Evolutionary conservation across 2,888 invertebrate species (phyloP).

Genomic region (Serrognathus titanus): DNA sequence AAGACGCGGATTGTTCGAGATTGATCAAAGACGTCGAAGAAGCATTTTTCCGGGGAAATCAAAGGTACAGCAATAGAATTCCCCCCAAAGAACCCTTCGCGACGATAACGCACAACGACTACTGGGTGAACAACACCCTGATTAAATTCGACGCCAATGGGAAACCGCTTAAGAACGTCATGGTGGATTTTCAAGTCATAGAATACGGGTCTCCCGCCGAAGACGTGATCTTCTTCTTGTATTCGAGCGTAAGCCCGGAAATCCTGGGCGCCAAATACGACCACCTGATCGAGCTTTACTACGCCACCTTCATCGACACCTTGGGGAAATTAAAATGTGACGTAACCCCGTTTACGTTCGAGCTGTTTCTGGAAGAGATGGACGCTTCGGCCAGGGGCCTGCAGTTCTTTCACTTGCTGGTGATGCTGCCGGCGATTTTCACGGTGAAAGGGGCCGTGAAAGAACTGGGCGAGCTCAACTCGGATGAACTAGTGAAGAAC

Average conservation of each 20-base stretch:
- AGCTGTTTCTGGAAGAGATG: slow-evolving; percentile 45
- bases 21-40: neutral
- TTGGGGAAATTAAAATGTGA: slow-evolving; percentile 37
- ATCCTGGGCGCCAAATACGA: slow-evolving; percentile 46
- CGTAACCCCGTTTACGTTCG: slow-evolving; percentile 41
- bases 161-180: slow-evolving; percentile 39
- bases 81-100: slow-evolving; percentile 50
- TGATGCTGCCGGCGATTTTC: slow-evolving; percentile 48
- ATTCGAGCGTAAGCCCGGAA: slow-evolving; percentile 48
- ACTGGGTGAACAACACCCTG: slow-evolving; percentile 61
- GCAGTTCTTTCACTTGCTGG: slow-evolving; percentile 45
- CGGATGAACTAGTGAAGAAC: slow-evolving; percentile 23
- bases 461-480: slow-evolving; percentile 39
- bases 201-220: slow-evolving; percentile 50
- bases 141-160: slow-evolving; percentile 41
- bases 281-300: slow-evolving; percentile 50
- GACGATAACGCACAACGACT: slow-evolving; percentile 55
- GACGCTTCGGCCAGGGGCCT: slow-evolving; percentile 35
- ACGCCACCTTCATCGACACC: slow-evolving; percentile 30
- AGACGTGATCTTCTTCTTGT: slow-evolving; percentile 55
- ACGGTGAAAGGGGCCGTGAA: slow-evolving; percentile 39
- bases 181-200: slow-evolving; percentile 58
- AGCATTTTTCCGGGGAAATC: slow-evolving; percentile 1
- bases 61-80: slow-evolving; percentile 22
- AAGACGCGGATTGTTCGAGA: neutral